Evolutionary conservation across 2,113 vertebrate species (phyloP).

Genomic region (Aleadryas rufinucha): DNA sequence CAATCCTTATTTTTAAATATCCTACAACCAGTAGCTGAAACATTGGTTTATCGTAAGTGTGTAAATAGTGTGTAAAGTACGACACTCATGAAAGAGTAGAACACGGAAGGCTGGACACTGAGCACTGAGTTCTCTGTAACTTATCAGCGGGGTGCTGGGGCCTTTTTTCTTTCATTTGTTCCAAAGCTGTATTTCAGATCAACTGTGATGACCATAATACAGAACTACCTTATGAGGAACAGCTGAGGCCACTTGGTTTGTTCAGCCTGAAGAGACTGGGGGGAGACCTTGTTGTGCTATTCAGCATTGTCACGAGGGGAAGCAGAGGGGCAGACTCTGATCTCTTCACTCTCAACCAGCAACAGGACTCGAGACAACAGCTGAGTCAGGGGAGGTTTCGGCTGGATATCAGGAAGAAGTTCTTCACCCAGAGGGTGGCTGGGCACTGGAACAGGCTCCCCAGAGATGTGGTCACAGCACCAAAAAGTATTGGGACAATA

Average conservation of each 20-base stretch:
- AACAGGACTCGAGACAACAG: neutral
- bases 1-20: neutral
- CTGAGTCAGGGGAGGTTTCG: neutral
- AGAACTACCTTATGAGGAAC: neutral
- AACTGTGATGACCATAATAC: neutral
- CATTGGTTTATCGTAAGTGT: neutral
- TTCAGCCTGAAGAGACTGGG: neutral
- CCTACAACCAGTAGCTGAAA: neutral
- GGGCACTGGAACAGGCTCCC: neutral
- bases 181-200: neutral
- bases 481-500: neutral
- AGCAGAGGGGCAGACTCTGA: neutral
- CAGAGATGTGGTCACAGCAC: neutral
- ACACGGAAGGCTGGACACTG: neutral
- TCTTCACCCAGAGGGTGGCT: neutral
- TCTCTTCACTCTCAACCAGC: neutral
- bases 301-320: neutral
- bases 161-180: neutral
- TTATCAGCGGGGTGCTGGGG: neutral
- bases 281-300: neutral
- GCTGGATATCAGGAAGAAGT: neutral
- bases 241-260: neutral
- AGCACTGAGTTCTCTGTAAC: neutral
- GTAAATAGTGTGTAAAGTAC: neutral
- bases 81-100: neutral